Conservation (phyloP, 2,888 invertebrate genomes). For the Meteorus cinctellus region DNA sequence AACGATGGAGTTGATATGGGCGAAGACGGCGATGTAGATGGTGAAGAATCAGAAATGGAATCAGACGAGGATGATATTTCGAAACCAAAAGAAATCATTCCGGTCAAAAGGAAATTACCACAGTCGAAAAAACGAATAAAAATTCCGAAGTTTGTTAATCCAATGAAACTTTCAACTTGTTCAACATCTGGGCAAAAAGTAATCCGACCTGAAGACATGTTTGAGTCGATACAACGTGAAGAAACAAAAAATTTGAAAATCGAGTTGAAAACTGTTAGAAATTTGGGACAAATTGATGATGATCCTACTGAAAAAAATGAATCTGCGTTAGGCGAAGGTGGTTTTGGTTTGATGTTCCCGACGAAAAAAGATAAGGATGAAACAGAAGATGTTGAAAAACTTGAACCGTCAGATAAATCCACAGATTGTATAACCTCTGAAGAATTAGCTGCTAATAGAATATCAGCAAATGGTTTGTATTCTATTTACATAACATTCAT, state of each 20-base stretch:
- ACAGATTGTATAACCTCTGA: slow-evolving; percentile 77
- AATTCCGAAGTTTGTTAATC: slow-evolving; percentile 76
- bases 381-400: slow-evolving; percentile 52
- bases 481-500: slow-evolving; percentile 18
- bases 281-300: slow-evolving; percentile 51
- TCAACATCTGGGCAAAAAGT: slow-evolving; percentile 57
- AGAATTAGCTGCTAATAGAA: slow-evolving; percentile 80
- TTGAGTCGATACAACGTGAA: slow-evolving; percentile 74
- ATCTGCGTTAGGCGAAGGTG: slow-evolving; percentile 56
- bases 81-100: slow-evolving; percentile 71
- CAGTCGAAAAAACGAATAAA: slow-evolving; percentile 74
- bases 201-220: slow-evolving; percentile 75
- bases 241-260: slow-evolving; percentile 74
- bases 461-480: slow-evolving; percentile 76
- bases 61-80: slow-evolving; percentile 75
- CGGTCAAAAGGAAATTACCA: slow-evolving; percentile 73
- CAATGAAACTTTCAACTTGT: slow-evolving; percentile 73
- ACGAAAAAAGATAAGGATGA: slow-evolving; percentile 59
- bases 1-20: slow-evolving; percentile 37
- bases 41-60: slow-evolving; percentile 80
- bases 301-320: slow-evolving; percentile 41
- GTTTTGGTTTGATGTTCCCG: slow-evolving; percentile 69
- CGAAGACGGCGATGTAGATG: slow-evolving; percentile 51
- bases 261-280: slow-evolving; percentile 74
- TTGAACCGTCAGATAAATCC: slow-evolving; percentile 57